Evolutionary conservation across 2,113 vertebrate genomes (phyloP), one percentile per base, ranked within the genome.

Genomic region (Pangasianodon gigas): DNA sequence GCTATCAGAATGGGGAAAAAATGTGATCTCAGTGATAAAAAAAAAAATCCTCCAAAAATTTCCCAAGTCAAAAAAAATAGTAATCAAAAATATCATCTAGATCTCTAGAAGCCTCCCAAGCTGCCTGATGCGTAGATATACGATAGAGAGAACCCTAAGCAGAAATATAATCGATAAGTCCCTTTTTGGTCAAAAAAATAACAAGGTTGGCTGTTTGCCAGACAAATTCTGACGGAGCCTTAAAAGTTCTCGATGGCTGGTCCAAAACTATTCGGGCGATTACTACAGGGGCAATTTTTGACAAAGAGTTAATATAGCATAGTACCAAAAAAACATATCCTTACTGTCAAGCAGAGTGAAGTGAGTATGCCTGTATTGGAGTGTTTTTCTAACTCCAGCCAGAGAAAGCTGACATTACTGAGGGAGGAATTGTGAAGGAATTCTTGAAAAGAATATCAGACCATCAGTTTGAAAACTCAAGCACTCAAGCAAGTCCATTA

Each of bases 141-240:
- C 29, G 77, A 79, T 48, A 51, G 48, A 80, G 10, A 80, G 26
- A 6, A 29, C 46, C 26, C 48, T 29, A 52, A 51, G 77, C 26
- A 52, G 77, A 80, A 80, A n/a, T 80, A 16, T 52, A 51, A 80
- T n/a, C 48, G 5, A 77, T 16, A 26, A 51, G 24, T 79, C 44
- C 41, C 71, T 46, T 77, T 46, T 26, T 11, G 69, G 32, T 37
- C 69, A 3, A 37, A 37, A 80, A 8, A 82, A 82, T n/a, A 32
- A 82, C 48, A 82, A 32, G n/a, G 79, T 54, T 82, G 18, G n/a
- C 79, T 81, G 29, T 54, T 80, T 80, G 77, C 77, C 46, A 51
- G 75, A 79, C 7, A 14, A 13, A 46, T 11, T 54, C 48, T n/a
- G n/a, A 82, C 37, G 14, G 3, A 54, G 79, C 29, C 24, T 14